Evolutionary conservation across 2,797 vertebrate genomes (phyloP), one percentile per base, ranked within the genome.

Genomic region (Poeciliopsis infans): DNA sequence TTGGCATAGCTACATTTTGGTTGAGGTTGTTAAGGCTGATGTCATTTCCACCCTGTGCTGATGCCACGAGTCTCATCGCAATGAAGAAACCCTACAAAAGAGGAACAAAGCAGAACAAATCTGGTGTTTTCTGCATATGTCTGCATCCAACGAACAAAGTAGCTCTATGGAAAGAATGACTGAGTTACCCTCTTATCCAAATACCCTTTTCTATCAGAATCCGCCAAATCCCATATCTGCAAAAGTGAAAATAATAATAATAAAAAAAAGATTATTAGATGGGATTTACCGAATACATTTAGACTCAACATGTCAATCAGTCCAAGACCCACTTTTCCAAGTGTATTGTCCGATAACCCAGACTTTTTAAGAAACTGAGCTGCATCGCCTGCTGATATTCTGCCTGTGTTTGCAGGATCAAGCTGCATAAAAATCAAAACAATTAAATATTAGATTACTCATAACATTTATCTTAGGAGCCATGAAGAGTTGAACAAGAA

Each of bases 141-240:
- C 81, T 86, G 78, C 76, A 84, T 75, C 1, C 43, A 59, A 7
- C 18, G 12, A 5, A 53, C 10, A 72, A 25, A 36, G 64, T 20
- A 75, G 20, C 39, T 72, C 68, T n/a, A 43, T 5, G 43, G 25
- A 57, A 28, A 75, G 69, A 72, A 82, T 77, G 53, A 47, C 12
- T 3, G 15, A 13, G 11, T 89, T 96, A 99, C 98, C 97, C 96
- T 95, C 88, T 97, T 99, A 92, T 99, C 98, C 95, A 99, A 94
- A 91, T 96, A 99, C 83, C 98, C 98, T 93, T 97, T 99, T 90
- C 96, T 95, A 80, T 99, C 98, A 0, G 96, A 97, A 91, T 99
- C 98, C 0, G 98, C 97, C 93, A 99, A 93, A 92, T 99, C 98
- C 98, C 98, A 99, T 89, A 99, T 98, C 98, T 99, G 66, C 31